Percentiles rank a stretch among this genome's conserved stretches.
These are phyloP conservation scores for Sphinx pinastri DNA, from an alignment of 2,888 invertebrate species.

Conservation along the genomic window DNA sequence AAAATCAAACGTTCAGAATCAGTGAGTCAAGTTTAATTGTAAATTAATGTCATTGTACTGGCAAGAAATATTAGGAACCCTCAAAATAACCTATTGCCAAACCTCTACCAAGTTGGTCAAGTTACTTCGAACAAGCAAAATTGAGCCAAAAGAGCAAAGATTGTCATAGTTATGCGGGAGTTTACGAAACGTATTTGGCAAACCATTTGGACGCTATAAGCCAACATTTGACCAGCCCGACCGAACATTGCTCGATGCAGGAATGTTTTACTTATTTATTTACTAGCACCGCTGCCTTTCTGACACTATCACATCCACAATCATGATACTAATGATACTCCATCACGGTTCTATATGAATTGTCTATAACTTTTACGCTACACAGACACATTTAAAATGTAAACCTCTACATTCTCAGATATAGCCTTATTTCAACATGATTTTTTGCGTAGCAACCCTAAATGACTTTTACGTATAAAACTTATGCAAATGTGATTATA, in stretches of 20 bases:
- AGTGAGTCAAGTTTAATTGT: neutral
- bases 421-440: neutral
- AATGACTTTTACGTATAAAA: conserved; percentile 32
- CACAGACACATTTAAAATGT: neutral
- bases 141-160: neutral
- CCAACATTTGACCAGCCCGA: conserved; percentile 23
- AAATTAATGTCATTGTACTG: conserved; percentile 11
- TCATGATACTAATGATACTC: conserved; percentile 37
- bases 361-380: conserved; percentile 18
- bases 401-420: neutral
- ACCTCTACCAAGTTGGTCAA: neutral
- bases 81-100: neutral
- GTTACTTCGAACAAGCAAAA: neutral
- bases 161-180: neutral
- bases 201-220: conserved; percentile 13
- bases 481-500: conserved; percentile 51
- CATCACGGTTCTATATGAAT: neutral
- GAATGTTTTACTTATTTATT: conserved; percentile 64
- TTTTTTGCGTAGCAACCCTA: conserved; percentile 21
- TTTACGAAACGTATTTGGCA: conserved; percentile 16
- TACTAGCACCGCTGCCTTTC: conserved; percentile 65
- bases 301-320: conserved; percentile 54
- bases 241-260: conserved; percentile 42
- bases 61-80: conserved; percentile 23
- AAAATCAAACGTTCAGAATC: neutral